Evolutionary conservation across 2,113 vertebrate genomes (phyloP), one percentile per base, ranked within the genome.

Genomic region (Siniperca knerii): DNA sequence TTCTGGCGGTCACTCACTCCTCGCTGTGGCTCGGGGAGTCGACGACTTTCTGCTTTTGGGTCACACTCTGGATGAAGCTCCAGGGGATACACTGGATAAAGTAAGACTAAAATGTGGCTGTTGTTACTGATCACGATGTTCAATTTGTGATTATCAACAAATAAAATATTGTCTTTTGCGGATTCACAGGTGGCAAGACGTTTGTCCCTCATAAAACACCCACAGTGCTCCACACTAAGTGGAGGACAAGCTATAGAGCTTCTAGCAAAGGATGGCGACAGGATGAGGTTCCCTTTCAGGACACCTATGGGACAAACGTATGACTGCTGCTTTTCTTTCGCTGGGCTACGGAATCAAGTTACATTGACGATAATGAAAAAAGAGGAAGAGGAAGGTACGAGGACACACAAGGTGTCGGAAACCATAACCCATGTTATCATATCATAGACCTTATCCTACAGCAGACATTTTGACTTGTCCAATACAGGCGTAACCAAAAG

Each of bases 21-120:
- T 99, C 42, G 97, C 97, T 1, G 87, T 99, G 82, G 97, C 95
- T 21, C 96, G 72, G 62, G 97, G 96, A 29, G 93, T 99, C 33
- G 95, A 97, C 8, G 97, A 99, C 93, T 99, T 99, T 77, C 95
- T 99, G 78, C 95, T 98, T 52, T 95, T 99, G 42, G 98, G 98
- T 66, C 96, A 96, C 82, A 89, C 95, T 16, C 68, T 97, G 58
- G 98, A 99, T 74, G 97, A 97, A 82, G 97, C 98, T 20, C 97
- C 98, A 0, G 98, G 98, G 16, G 97, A 99, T 71, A 96, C 95
- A 61, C 92, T 99, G 62, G 98, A 99, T 90, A 99, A 99, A 96
- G 98, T 99, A 92, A 54, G 71, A 77, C 18, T 18, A 2, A 42
- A 4, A 25, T 16, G 1, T 25, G 1, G 0, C 2, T 35, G 21